Base-by-base conservation (phyloP, 2,888 invertebrate species). In the Hyles lineata region DNA sequence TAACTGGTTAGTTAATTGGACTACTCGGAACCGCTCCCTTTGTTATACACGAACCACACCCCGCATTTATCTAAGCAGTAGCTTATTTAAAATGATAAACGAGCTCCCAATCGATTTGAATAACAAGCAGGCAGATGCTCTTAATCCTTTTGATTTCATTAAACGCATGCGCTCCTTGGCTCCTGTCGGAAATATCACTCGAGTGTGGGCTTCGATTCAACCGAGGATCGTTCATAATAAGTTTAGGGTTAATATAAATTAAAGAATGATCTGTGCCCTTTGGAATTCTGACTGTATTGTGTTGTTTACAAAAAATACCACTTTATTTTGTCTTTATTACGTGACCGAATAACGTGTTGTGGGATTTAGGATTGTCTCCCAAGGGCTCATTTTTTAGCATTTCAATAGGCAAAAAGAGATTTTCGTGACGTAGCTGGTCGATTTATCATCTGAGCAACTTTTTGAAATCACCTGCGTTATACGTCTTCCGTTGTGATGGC, bases 81-180 rank as follows among this genome's bases (percentile, higher is more conserved):
- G 93, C 93, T 93, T 94, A 91, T 93, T 93, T 92, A 87, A 92
- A 93, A 93, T 94, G 93, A 94, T 94, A 93, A 94, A 94, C 88
- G 93, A 92, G 92, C 92, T 91, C 92, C 90, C 92, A 89, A 94
- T 94, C 92, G 93, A 94, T 94, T 94, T 94, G 92, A 94, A 94
- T 94, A 94, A 94, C 92, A 94, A 94, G 90, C 89, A 91, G 92
- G 93, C 94, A 94, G 94, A 94, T 94, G 94, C 93, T 92, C 88
- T 93, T 94, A 94, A 94, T 94, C 94, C 94, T 92, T 94, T 94
- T 94, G 92, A 94, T 94, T 94, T 93, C 92, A 93, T 94, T 94
- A 92, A 93, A 93, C 91, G 92, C 94, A 93, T 93, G 94, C 93
- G 90, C 93, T 92, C 90, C 89, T 91, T 88, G 87, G 87, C 87